Conservation (phyloP, 2,888 invertebrate species). For the Yponomeuta malinellus region DNA sequence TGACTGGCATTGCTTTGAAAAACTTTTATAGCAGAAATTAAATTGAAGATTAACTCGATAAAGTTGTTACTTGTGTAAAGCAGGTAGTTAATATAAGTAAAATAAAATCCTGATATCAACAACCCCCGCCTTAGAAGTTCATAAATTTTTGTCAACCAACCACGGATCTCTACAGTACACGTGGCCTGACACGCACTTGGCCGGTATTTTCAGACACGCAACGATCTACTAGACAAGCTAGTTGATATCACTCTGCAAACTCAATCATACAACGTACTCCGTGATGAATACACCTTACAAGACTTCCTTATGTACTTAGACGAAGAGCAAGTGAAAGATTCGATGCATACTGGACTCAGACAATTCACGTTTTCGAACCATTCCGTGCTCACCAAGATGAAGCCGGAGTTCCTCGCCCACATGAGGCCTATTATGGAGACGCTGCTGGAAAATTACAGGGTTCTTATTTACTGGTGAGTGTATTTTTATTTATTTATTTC, state of each 20-base stretch:
- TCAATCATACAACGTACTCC: conserved; percentile 14
- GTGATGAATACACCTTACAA: conserved; percentile 7
- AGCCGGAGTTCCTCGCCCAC: conserved; percentile 80
- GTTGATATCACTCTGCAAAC: conserved; percentile 1
- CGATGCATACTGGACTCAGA: conserved; percentile 14
- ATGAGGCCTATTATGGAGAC: conserved; percentile 75
- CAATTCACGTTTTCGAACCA: conserved; percentile 24
- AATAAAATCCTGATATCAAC: no score
- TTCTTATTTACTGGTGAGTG: conserved; percentile 79
- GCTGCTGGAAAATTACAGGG: conserved; percentile 76
- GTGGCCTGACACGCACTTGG: no score
- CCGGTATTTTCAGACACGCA: conserved; percentile 24
- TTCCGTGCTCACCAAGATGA: conserved; percentile 72
- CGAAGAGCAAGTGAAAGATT: not conserved
- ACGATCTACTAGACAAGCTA: conserved; percentile 11
- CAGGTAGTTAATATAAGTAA: no score
- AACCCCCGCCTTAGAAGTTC: no score
- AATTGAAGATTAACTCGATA: no score
- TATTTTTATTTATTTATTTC: not conserved
- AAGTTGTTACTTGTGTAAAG: no score
- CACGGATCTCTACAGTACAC: no score
- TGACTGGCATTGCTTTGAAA: no score
- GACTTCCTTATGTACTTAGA: conserved; percentile 5
- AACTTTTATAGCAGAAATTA: no score
- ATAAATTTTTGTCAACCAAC: no score